Evolutionary conservation across 2,888 invertebrate species (phyloP), one percentile per base, ranked within the genome.

Genomic region (Callinectes sapidus): DNA sequence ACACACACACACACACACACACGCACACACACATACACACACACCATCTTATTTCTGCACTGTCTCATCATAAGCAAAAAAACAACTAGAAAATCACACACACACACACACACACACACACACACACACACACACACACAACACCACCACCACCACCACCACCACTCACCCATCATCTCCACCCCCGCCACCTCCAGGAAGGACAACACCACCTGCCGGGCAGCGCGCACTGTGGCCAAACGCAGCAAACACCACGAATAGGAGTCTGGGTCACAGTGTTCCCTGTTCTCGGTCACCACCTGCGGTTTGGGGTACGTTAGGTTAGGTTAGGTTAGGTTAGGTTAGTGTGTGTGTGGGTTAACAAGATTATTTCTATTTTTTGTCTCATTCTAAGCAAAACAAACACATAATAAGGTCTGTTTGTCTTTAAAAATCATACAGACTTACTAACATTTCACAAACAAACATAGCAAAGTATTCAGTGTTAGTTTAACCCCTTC

Each of bases 221-320:
- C 97, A 93, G 99, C 97, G 95, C 98, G 97, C 94, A 99, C 97
- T 92, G 98, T 97, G 3, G 99, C 98, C 95, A 98, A 97, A 94
- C 99, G 97, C 96, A 99, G 97, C 94, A 99, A 97, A 95, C 97
- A 97, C 99, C 99, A 99, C 90, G 99, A 98, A 96, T 98, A 99
- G 61, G 99, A 99, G 95, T 97, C 97, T 0, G 99, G 98, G 96
- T 99, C 98, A 42, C 97, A 97, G 96, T 99, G 99, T 95, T 99
- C 98, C 10, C 96, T 97, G 96, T 98, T 98, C 93, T 97, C 97
- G 91, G 96, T 96, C 94, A 95, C 35, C 1, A 91, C 90, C 93
- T 94, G 28, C 0, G 35, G 81, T 2, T 32, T 16, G 16, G 81
- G 35, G 10, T 2, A 81, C 35, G 13, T 32, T 13, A 13, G 32